Evolutionary conservation across 2,113 vertebrate species (phyloP).

Genomic region (Progne subis): DNA sequence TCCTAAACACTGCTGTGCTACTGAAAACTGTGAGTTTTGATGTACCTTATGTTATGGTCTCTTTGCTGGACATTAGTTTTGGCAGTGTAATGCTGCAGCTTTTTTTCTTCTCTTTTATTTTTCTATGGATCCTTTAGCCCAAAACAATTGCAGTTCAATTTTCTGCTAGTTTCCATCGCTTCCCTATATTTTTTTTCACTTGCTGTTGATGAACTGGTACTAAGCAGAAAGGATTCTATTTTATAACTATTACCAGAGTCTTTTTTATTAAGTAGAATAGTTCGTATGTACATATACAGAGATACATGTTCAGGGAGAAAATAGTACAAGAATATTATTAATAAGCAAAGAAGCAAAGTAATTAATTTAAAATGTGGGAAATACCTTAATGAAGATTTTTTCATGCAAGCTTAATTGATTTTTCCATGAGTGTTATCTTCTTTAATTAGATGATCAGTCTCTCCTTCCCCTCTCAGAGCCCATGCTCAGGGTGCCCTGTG

Average conservation of each 20-base stretch:
- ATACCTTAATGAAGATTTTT: neutral
- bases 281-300: neutral
- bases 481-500: accelerated
- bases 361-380: neutral
- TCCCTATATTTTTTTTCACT: neutral
- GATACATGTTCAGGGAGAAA: neutral
- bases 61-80: neutral
- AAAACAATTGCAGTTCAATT: neutral
- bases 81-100: neutral
- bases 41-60: neutral
- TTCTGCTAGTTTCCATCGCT: neutral
- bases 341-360: neutral
- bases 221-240: neutral
- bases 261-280: neutral
- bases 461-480: neutral
- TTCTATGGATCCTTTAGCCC: neutral
- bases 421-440: neutral
- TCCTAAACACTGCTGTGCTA: neutral
- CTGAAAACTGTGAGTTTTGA: neutral
- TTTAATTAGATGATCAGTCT: neutral
- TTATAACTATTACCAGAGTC: neutral
- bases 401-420: neutral
- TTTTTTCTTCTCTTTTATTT: neutral
- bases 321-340: neutral
- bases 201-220: neutral